These are phyloP conservation scores for Pristionchus japonicus DNA, from an alignment of 2,888 invertebrate species.

Conservation along the genomic window DNA sequence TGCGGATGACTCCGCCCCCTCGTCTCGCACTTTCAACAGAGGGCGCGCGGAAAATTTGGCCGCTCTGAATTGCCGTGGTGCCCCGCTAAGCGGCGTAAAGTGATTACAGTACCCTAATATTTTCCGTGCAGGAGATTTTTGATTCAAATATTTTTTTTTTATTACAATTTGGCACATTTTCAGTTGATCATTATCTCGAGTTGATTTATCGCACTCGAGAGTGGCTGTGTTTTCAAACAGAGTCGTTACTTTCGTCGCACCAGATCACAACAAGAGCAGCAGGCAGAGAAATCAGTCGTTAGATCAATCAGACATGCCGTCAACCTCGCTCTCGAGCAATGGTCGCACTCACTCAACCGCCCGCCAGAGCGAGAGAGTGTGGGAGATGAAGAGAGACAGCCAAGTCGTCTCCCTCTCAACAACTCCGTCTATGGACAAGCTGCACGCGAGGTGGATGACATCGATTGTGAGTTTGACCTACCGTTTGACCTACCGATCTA, in stretches of 20 bases:
- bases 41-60: too few species aligned
- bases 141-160: background rate
- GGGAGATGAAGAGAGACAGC: background rate
- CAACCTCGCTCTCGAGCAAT: background rate
- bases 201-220: background rate
- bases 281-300: background rate
- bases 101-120: background rate
- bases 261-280: background rate
- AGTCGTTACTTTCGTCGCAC: background rate
- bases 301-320: background rate
- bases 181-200: background rate
- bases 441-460: background rate
- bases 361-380: background rate
- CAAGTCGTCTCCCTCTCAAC: background rate
- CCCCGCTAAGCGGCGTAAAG: background rate
- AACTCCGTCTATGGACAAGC: background rate
- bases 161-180: background rate
- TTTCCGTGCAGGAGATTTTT: background rate
- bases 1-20: too few species aligned
- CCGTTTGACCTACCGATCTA: background rate
- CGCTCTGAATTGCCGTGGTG: too few species aligned
- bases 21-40: too few species aligned
- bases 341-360: background rate
- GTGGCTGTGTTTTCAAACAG: background rate
- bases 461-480: conserved; percentile 1